These are phyloP conservation scores for Sialia sialis DNA, from an alignment of 2,113 vertebrate species.

Conservation along the genomic window DNA sequence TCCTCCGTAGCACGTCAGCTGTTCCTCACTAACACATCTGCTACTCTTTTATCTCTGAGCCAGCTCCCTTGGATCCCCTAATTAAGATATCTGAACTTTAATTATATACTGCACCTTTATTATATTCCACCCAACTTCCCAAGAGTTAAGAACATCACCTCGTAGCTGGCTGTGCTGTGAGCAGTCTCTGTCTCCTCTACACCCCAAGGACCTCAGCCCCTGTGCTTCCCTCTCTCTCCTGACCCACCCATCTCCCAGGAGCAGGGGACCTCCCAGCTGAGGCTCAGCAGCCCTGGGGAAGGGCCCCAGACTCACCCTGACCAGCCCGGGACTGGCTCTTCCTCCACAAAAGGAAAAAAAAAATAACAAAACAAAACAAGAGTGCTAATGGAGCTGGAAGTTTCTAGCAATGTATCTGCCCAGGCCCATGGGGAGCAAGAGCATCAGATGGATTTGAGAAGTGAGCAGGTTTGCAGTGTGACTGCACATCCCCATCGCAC, in stretches of 20 bases:
- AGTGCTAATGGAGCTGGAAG: background rate
- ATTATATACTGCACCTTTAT: slow-evolving; percentile 72
- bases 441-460: background rate
- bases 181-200: rapidly evolving
- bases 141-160: background rate
- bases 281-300: background rate
- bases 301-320: background rate
- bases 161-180: rapidly evolving
- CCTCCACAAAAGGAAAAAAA: background rate
- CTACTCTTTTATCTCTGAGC: slow-evolving; percentile 77
- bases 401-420: background rate
- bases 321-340: background rate
- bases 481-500: rapidly evolving
- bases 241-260: rapidly evolving
- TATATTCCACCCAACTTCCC: slow-evolving; percentile 37
- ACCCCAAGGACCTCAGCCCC: background rate
- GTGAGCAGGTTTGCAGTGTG: rapidly evolving
- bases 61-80: slow-evolving; percentile 73
- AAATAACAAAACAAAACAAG: no score
- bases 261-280: background rate
- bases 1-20: slow-evolving; percentile 71
- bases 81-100: slow-evolving; percentile 78
- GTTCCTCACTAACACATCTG: slow-evolving; percentile 72
- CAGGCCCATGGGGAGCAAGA: rapidly evolving
- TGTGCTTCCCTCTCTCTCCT: rapidly evolving